Conservation (phyloP, 2,113 vertebrate genomes). For the Alouatta palliata region DNA sequence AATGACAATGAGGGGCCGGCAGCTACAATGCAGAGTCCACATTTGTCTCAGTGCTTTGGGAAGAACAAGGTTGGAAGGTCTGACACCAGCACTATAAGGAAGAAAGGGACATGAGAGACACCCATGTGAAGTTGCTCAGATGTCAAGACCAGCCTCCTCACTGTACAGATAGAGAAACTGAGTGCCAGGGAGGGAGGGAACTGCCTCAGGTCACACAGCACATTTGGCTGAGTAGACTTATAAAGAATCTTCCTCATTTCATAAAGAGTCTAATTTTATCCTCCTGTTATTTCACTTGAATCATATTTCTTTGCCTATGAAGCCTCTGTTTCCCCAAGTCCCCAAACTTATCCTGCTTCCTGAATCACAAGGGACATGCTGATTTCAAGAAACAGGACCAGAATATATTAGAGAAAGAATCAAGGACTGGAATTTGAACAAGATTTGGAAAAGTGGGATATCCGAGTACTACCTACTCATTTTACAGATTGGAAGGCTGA, state of each 20-base stretch:
- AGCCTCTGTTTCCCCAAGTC: not conserved
- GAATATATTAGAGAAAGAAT: not conserved
- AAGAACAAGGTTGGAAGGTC: not conserved
- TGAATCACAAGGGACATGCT: not conserved
- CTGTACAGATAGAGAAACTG: not conserved
- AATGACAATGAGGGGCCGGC: not conserved
- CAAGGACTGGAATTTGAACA: not conserved
- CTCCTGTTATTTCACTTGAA: not conserved
- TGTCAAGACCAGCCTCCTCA: not conserved
- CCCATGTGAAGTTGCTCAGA: not conserved
- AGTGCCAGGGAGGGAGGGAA: not conserved
- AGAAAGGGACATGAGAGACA: not conserved
- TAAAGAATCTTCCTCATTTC: not conserved
- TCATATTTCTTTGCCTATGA: not conserved
- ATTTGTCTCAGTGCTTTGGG: not conserved
- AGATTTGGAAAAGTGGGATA: not conserved
- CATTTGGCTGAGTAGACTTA: not conserved
- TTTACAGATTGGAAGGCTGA: not conserved
- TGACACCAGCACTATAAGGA: not conserved
- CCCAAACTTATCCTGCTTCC: rapidly evolving
- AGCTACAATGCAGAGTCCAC: not conserved
- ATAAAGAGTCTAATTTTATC: not conserved
- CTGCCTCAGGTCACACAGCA: not conserved
- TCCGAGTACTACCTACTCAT: not conserved
- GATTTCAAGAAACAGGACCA: not conserved